Evolutionary conservation across 2,888 invertebrate genomes (phyloP), one percentile per base, ranked within the genome.

Genomic region (Ametastegia equiseti): DNA sequence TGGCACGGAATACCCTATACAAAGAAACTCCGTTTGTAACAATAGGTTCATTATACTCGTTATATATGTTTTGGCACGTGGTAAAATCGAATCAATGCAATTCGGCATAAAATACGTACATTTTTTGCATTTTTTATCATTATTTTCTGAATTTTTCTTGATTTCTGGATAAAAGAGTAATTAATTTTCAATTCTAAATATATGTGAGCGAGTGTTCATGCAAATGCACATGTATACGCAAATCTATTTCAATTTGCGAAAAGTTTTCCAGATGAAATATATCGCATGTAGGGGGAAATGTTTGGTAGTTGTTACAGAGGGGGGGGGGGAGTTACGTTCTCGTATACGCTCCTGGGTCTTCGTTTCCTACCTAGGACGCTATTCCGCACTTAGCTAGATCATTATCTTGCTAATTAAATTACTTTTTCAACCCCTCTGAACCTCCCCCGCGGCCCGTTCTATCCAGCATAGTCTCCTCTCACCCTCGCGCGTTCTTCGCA

Each of bases 381-480:
- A 69, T 73, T 80, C 80, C 73, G 80, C 80, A 80, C 80, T 80
- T 80, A 71, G 80, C 71, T 80, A 73, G 80, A 80, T 80, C 69
- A 80, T 80, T 80, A 80, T 71, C 71, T 69, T 80, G 57, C 80
- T 80, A 80, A 80, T 80, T 80, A 80, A 80, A 80, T 80, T 80
- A 80, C 80, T 80, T 80, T 80, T 80, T 80, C 73, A 73, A 36
- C 54, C 73, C 69, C 73, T 75, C 75, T 19, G n/a, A 75, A 13
- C 45, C 69, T n/a, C n/a, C 71, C 80, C 73, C 23, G 9, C 54
- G 30, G 19, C 23, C 27, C 36, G 7, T 45, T 33, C 75, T 54
- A 33, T 33, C 57, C 80, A n/a, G n/a, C 71, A n/a, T 23, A 13
- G 11, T 71, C 71, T 50, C 65, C 54, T 4, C 19, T n/a, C n/a